phyloP scores from a whole-genome alignment of 2,888 invertebrate species.

The Andrena bicolor region DNA sequence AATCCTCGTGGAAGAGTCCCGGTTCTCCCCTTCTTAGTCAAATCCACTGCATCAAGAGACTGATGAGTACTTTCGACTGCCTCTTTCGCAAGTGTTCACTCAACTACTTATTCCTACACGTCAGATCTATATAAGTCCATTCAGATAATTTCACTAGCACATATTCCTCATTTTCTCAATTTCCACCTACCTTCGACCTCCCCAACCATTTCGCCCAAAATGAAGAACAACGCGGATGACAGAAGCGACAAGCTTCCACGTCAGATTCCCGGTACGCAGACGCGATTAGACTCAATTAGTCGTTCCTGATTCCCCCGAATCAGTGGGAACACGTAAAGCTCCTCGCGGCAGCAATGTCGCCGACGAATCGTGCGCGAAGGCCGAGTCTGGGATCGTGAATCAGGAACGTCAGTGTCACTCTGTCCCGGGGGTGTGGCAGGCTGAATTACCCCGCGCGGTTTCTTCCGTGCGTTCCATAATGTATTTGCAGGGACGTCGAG shows the following conservation, averaged over 20 bases:
- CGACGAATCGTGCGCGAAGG: slow-evolving; percentile 27
- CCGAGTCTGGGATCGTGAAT: slow-evolving; percentile 27
- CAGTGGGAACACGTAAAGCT: neutral
- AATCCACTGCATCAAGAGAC: no score
- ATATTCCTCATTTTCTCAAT: neutral
- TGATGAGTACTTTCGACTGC: no score
- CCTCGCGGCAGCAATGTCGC: slow-evolving; percentile 21
- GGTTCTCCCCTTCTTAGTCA: no score
- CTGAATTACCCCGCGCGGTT: slow-evolving; percentile 32
- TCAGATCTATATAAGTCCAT: no score
- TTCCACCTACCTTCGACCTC: neutral
- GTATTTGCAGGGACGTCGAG: slow-evolving; percentile 23
- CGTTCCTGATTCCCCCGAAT: slow-evolving; percentile 15
- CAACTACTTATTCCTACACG: no score
- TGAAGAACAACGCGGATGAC: neutral
- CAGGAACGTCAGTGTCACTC: slow-evolving; percentile 49
- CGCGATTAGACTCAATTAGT: slow-evolving; percentile 50
- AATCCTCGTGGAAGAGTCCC: no score
- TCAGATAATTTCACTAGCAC: no score
- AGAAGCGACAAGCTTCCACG: neutral
- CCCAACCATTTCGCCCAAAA: neutral
- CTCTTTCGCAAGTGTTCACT: no score
- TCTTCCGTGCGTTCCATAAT: slow-evolving; percentile 51
- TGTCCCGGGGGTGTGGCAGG: slow-evolving; percentile 9
- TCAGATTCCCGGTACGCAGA: neutral